Conservation (phyloP, 2,797 vertebrate genomes). For the Falco rusticolus region DNA sequence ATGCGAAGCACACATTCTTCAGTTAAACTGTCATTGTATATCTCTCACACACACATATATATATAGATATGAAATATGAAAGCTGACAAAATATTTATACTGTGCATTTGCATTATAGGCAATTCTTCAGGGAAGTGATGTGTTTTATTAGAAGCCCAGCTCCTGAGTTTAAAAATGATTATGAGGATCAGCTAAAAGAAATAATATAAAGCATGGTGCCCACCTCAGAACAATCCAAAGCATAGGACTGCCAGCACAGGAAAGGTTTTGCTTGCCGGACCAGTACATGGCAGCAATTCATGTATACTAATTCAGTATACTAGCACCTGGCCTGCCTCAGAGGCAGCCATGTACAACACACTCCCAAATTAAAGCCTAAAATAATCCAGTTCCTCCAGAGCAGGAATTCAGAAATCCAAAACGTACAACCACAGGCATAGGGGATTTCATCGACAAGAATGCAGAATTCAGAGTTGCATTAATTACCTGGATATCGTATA, state of each 20-base stretch:
- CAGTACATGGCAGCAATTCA: not conserved
- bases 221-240: not conserved
- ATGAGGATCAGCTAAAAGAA: not conserved
- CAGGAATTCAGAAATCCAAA: not conserved
- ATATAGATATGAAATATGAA: not conserved
- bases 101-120: not conserved
- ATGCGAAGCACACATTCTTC: accelerated
- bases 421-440: not conserved
- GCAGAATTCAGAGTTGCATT: not conserved
- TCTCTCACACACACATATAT: not conserved
- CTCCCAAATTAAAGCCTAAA: not conserved
- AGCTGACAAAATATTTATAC: not conserved
- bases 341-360: not conserved
- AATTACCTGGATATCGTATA: not conserved
- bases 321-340: not conserved
- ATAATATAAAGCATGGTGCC: not conserved
- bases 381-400: not conserved
- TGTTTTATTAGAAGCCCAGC: not conserved
- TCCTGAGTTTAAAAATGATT: not conserved
- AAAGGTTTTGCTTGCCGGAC: not conserved
- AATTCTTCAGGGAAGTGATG: not conserved
- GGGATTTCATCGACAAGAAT: not conserved
- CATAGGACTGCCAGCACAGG: not conserved
- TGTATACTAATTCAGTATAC: not conserved
- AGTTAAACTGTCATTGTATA: not conserved